These are phyloP conservation scores for Drosophila navojoa DNA, from an alignment of 1,140 invertebrate genomes.

Conservation along the genomic window DNA sequence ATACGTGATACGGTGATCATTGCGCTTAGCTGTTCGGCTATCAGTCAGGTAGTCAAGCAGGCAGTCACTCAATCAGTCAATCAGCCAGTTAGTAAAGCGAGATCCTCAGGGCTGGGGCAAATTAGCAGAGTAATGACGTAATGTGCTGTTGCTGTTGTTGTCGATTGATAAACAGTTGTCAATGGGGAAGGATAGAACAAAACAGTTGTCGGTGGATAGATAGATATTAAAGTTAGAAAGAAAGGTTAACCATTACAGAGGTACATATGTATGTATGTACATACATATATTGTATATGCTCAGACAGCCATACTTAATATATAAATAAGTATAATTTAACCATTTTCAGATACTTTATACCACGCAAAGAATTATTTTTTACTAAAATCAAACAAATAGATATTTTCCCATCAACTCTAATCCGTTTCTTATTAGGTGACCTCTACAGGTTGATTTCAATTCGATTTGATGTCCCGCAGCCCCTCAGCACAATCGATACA, in stretches of 20 bases:
- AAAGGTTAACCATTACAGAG: not conserved
- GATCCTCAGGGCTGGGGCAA: slow-evolving; percentile 5
- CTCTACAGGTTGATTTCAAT: slow-evolving; percentile 61
- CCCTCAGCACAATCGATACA: not conserved
- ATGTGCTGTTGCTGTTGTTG: slow-evolving; percentile 10
- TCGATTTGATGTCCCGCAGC: slow-evolving; percentile 14
- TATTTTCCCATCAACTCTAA: not conserved
- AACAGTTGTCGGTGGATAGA: slow-evolving; percentile 11
- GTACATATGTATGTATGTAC: not conserved
- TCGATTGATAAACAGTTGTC: slow-evolving; percentile 25
- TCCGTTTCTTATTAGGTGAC: slow-evolving; percentile 58
- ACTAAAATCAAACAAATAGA: slow-evolving; percentile 1
- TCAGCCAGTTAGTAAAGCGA: not conserved
- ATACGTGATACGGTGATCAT: slow-evolving; percentile 20
- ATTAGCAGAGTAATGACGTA: slow-evolving; percentile 19
- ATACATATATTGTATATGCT: no score
- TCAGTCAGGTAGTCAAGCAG: slow-evolving; percentile 12
- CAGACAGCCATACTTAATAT: not conserved
- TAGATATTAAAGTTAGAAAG: no score
- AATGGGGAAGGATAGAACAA: slow-evolving; percentile 17
- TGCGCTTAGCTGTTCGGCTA: slow-evolving; percentile 12
- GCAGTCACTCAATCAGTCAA: slow-evolving; percentile 7
- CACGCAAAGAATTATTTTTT: not conserved
- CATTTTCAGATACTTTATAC: no score
- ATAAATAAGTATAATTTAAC: not conserved